Percentiles rank a stretch among this genome's conserved stretches.
Conservation (phyloP, 2,113 vertebrate species). For the Symphodus melops region DNA sequence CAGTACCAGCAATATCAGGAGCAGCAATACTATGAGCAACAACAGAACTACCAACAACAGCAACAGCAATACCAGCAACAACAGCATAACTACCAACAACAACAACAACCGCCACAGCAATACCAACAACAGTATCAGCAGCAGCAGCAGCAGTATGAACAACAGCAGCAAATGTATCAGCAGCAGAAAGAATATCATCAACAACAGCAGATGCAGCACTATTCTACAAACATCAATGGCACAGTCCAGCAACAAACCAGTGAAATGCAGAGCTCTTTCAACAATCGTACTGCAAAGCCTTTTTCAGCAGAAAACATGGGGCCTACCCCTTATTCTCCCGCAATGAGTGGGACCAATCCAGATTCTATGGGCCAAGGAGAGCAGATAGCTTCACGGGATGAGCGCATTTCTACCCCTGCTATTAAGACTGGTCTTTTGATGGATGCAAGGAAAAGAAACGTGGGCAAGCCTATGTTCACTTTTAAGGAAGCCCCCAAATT, state of each 20-base stretch:
- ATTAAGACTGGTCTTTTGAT: slow-evolving; percentile 91
- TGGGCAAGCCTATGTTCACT: slow-evolving; percentile 94
- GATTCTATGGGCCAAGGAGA: slow-evolving; percentile 86
- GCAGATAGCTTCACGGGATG: slow-evolving; percentile 94
- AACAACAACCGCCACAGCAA: slow-evolving; percentile 70
- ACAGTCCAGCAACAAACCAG: slow-evolving; percentile 78
- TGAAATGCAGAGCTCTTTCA: slow-evolving; percentile 79
- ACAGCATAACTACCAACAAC: slow-evolving; percentile 70
- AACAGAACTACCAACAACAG: slow-evolving; percentile 72
- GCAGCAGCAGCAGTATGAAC: slow-evolving; percentile 67
- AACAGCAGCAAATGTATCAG: slow-evolving; percentile 74
- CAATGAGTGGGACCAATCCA: slow-evolving; percentile 81
- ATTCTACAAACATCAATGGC: slow-evolving; percentile 86
- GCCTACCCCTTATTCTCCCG: slow-evolving; percentile 82
- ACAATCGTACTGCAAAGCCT: slow-evolving; percentile 90
- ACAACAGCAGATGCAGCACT: slow-evolving; percentile 77
- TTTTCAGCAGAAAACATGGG: slow-evolving; percentile 84
- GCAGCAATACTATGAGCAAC: slow-evolving; percentile 72
- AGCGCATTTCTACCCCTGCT: slow-evolving; percentile 94
- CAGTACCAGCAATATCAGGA: slow-evolving; percentile 75
- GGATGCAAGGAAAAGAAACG: slow-evolving; percentile 87
- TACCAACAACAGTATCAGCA: slow-evolving; percentile 58
- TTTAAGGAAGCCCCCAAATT: slow-evolving; percentile 94
- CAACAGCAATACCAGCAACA: slow-evolving; percentile 69
- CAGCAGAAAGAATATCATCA: slow-evolving; percentile 68